phyloP scores from a whole-genome alignment of 2,797 vertebrate genomes.

The Chelonia mydas region DNA sequence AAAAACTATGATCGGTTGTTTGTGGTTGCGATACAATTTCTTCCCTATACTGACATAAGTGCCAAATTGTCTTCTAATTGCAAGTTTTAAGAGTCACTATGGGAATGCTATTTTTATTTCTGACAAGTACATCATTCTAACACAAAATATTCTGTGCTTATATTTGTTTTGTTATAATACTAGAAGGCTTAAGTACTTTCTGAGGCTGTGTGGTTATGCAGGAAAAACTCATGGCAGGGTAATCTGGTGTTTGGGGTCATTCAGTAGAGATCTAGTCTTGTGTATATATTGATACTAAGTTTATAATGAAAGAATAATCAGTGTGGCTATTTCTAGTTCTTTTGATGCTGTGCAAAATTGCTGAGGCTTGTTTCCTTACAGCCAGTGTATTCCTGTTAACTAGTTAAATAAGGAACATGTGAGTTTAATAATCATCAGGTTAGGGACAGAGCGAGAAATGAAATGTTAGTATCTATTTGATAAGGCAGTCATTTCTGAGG shows the following conservation, averaged over 20 bases:
- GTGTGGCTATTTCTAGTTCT: background rate
- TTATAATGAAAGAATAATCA: background rate
- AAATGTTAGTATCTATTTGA: background rate
- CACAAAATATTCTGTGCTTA: background rate
- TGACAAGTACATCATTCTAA: background rate
- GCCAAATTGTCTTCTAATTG: background rate
- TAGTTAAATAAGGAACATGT: background rate
- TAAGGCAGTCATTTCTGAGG: background rate
- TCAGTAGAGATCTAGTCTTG: background rate
- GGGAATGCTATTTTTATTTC: conserved; percentile 2
- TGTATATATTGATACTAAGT: background rate
- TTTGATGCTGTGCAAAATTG: background rate
- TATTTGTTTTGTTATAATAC: background rate
- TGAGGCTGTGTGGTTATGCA: background rate
- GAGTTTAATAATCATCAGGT: background rate
- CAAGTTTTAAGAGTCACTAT: background rate
- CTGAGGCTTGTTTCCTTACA: background rate
- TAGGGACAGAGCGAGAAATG: background rate
- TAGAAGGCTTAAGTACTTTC: background rate
- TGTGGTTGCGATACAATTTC: background rate
- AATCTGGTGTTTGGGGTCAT: background rate
- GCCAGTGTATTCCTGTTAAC: background rate
- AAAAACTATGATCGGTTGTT: background rate
- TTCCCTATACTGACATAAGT: background rate
- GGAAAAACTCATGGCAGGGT: background rate